These are phyloP conservation scores for Axis porcinus DNA, from an alignment of 2,113 vertebrate species.

Conservation along the genomic window DNA sequence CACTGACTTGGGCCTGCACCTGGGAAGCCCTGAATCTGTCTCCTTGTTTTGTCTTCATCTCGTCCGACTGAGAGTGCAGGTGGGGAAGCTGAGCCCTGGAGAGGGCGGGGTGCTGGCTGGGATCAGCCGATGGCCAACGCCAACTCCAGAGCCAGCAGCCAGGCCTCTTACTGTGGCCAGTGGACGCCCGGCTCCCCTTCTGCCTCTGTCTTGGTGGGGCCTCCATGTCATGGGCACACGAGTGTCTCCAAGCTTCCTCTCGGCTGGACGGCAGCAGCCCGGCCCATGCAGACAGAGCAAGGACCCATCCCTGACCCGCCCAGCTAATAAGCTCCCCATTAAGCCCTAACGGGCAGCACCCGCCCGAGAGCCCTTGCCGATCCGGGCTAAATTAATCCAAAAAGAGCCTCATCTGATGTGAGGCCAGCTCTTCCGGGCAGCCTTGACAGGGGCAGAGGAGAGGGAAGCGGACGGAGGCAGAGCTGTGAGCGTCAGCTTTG, in stretches of 20 bases:
- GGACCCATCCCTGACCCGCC: neutral
- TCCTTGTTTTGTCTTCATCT: neutral
- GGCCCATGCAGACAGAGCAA: neutral
- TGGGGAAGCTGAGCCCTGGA: neutral
- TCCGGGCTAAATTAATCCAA: slow-evolving; percentile 73
- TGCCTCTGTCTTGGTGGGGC: neutral
- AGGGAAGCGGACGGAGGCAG: neutral
- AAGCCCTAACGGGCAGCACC: neutral
- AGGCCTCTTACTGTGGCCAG: neutral
- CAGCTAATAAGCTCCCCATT: neutral
- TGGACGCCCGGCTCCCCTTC: neutral
- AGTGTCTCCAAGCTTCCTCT: neutral
- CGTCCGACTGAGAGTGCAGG: neutral
- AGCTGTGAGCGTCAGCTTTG: slow-evolving; percentile 75
- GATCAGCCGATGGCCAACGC: neutral
- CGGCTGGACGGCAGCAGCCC: neutral
- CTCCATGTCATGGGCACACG: neutral
- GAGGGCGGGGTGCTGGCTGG: neutral
- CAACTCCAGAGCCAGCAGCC: neutral
- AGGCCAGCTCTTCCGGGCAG: slow-evolving; percentile 54
- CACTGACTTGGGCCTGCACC: neutral
- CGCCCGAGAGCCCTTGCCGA: slow-evolving; percentile 45
- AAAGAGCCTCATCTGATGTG: slow-evolving; percentile 63
- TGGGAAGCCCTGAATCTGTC: neutral
- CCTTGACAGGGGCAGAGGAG: slow-evolving; percentile 54